Base-by-base conservation (phyloP, 2,888 invertebrate genomes). In the Lepidochrysops patricia region DNA sequence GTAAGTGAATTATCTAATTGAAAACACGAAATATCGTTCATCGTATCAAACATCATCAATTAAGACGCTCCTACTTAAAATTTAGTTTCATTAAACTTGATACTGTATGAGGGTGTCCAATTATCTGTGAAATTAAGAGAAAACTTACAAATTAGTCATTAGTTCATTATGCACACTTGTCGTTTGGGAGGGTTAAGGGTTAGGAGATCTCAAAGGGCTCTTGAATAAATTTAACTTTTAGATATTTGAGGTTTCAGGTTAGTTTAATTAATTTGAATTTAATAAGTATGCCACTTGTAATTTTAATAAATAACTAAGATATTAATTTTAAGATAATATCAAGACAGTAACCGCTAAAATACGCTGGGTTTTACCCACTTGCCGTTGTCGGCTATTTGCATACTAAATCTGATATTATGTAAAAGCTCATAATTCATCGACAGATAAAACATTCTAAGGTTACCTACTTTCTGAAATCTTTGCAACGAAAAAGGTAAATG, bases 401-500 rank as follows among this genome's bases (percentile, higher is more conserved):
- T 29, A 27, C 52, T 52, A 52, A 12, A 35, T 25, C 34, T 52
- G 35, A 27, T 52, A 27, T 59, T 59, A 27, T 50, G 34, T 59
- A 50, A 59, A 59, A 15, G 59, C 35, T 27, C 26, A 26, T 27
- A 37, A 27, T 13, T 59, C 35, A 25, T 35, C 35, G 25, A 34
- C 34, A 32, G 26, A 59, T 34, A 25, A 52, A 34, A 35, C 52
- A 4, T 26, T 25, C 27, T 37, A 12, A 19, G 43, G 32, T 32
- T 49, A 29, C n/a, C n/a, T n/a, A n/a, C 48, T 43, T 58, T 34
- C 23, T 49, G 15, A 58, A 34, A 32, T 34, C 12, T 2, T 50
- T 43, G 3, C 13, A 48, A 43, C 15, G 9, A 57, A 9, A 27
- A n/a, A 15, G 19, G 26, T 7, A 37, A 57, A 37, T 27, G 29